Base-by-base conservation (phyloP, 2,797 vertebrate species). In the Gadopsis marmoratus region DNA sequence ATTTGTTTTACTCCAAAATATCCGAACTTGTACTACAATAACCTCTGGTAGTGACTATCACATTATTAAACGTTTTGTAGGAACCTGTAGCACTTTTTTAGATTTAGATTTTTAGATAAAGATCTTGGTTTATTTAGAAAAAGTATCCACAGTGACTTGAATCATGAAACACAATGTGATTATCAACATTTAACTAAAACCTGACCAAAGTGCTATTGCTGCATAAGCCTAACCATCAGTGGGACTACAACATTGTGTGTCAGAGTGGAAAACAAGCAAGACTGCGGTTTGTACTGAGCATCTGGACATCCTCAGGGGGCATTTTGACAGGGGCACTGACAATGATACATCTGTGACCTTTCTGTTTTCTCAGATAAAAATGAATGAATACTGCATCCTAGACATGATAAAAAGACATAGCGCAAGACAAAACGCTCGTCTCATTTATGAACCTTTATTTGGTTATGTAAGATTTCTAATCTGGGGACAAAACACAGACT, bases 321-420 rank as follows among this genome's bases (percentile, higher is more conserved):
- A 71, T 78, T 89, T 82, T 87, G 85, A 87, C 89, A 86, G 50
- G 65, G 37, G 33, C 73, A 82, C 5, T 76, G 84, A 89, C 80
- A 76, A 83, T 90, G 91, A 92, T 91, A 73, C 84, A 93, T 89
- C 78, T 89, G 82, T 91, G 91, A 94, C 92, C 92, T 94, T 94
- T 94, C n/a, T 33, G 60, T 78, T 87, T 87, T 74, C 54, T 80
- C 64, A n/a, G 64, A 86, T 81, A 84, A 84, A 88, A 86, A 92
- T 74, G 60, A 88, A 91, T 88, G 80, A 81, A 80, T 23, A 66
- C 48, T 59, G 71, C 7, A 7, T 37, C 67, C 55, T 48, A 65
- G 80, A 80, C 71, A 82, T 45, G 67, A 89, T 78, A n/a, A 78
- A 84, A 86, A 88, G 54, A 64, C 87, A 84, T 61, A 53, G 74